Conservation (phyloP, 2,888 invertebrate species). For the Lepidochrysops patricia region DNA sequence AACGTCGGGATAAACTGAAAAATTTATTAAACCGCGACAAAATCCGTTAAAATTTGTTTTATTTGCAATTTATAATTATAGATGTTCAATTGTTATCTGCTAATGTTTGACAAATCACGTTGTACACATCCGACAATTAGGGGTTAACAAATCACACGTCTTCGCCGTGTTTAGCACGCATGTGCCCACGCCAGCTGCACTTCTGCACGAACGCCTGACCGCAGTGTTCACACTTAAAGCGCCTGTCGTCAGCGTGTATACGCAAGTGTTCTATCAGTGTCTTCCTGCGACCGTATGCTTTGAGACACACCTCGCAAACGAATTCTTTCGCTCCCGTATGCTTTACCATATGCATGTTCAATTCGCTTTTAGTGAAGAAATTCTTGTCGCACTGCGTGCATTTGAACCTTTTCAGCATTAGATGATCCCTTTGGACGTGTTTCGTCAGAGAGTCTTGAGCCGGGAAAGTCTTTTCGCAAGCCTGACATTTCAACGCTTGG, state of each 20-base stretch:
- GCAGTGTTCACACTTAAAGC: conserved; percentile 33
- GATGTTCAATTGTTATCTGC: background rate
- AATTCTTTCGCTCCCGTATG: conserved; percentile 37
- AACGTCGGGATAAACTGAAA: no score
- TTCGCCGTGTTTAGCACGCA: conserved; percentile 36
- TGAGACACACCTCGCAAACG: conserved; percentile 46
- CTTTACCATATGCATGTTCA: conserved; percentile 43
- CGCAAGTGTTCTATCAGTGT: conserved; percentile 35
- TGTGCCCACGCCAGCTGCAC: conserved; percentile 32
- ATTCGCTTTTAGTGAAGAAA: conserved; percentile 35
- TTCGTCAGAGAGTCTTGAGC: conserved; percentile 13
- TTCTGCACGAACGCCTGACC: conserved; percentile 32
- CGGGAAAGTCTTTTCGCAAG: conserved; percentile 24
- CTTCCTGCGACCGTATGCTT: conserved; percentile 35
- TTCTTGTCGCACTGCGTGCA: conserved; percentile 26
- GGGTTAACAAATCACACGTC: conserved; percentile 28
- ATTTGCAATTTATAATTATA: background rate
- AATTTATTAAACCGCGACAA: background rate
- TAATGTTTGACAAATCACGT: background rate
- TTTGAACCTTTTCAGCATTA: conserved; percentile 24
- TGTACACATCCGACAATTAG: background rate
- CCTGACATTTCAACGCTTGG: conserved; percentile 29
- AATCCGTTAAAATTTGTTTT: background rate
- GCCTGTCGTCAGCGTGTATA: conserved; percentile 33
- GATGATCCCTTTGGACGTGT: conserved; percentile 26